Evolutionary conservation across 2,888 invertebrate species (phyloP), one percentile per base, ranked within the genome.

Genomic region (Dysmachus trigonus): DNA sequence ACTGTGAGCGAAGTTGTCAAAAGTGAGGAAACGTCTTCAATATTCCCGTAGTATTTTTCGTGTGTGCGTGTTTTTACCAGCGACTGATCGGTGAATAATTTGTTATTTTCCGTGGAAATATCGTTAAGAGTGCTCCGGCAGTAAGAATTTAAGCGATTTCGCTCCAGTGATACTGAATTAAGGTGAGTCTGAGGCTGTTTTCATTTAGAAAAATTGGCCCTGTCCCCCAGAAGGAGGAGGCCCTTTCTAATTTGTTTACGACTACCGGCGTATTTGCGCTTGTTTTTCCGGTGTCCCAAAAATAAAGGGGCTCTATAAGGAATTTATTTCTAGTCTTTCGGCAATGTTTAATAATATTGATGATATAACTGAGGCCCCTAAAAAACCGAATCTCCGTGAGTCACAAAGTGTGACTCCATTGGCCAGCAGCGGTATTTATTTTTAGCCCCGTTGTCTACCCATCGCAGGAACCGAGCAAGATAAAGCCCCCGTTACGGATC

Each of bases 1-100:
- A n/a, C 74, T 74, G 30, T 4, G 33, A 74, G 15, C 7, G 15
- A n/a, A 74, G 33, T 74, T 74, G 74, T 74, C 74, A 74, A 74
- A 74, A 74, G n/a, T 33, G 33, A 33, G n/a, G 74, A 74, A 74
- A 74, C 71, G 74, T 74, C 74, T 74, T 35, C n/a, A 47, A 41
- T 73, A n/a, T 73, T 73, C 73, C 6, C 38, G 76, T 74, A 76
- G 76, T 76, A 31, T 51, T 79, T 27, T 79, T 79, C 13, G 79
- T 79, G 76, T 76, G 33, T 76, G 51, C 77, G 77, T 77, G 77
- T 77, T 77, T 77, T 41, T 77, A 77, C 47, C 77, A 77, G 41
- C 31, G 47, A 51, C 31, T 74, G 38, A 41, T 51, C 51, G 41
- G 79, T 47, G 15, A 79, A 79, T 79, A 79, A 47, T 22, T 79